Conservation (phyloP, 1,140 invertebrate species). For the Drosophila lacteicornis region DNA sequence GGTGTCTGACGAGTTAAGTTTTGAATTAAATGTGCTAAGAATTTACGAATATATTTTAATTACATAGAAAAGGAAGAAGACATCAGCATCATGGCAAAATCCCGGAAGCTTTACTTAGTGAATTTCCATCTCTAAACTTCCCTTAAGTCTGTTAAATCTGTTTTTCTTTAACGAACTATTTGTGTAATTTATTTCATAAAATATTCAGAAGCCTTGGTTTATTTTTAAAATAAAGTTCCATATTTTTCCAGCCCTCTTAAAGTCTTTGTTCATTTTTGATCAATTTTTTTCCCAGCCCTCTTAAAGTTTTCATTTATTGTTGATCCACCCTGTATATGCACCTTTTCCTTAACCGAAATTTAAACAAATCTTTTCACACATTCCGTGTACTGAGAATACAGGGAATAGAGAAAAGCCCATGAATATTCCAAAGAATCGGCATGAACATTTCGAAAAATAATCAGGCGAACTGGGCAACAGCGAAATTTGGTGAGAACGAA, state of each 20-base stretch:
- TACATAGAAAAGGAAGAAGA: not conserved
- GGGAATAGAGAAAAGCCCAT: slow-evolving; percentile 34
- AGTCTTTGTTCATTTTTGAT: not conserved
- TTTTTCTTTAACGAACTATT: not conserved
- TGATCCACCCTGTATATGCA: slow-evolving; percentile 19
- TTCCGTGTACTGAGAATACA: slow-evolving; percentile 21
- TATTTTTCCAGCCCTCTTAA: not conserved
- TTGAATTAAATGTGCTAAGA: not conserved
- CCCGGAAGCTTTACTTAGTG: not conserved
- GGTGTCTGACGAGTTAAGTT: not conserved
- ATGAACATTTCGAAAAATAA: slow-evolving; percentile 67
- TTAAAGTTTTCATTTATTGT: not conserved
- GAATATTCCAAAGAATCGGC: slow-evolving; percentile 73
- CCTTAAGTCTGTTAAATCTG: not conserved
- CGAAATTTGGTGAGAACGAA: slow-evolving; percentile 57
- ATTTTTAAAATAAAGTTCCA: not conserved
- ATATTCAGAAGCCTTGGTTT: not conserved
- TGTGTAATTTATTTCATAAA: not conserved
- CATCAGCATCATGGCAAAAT: slow-evolving; percentile 7
- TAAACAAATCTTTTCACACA: slow-evolving; percentile 43
- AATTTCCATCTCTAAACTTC: not conserved
- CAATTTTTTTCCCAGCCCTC: not conserved
- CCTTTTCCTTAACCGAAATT: slow-evolving; percentile 34
- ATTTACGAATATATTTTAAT: not conserved
- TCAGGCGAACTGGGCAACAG: slow-evolving; percentile 47